Base-by-base conservation (phyloP, 1,140 invertebrate species). In the Bombus huntii region DNA sequence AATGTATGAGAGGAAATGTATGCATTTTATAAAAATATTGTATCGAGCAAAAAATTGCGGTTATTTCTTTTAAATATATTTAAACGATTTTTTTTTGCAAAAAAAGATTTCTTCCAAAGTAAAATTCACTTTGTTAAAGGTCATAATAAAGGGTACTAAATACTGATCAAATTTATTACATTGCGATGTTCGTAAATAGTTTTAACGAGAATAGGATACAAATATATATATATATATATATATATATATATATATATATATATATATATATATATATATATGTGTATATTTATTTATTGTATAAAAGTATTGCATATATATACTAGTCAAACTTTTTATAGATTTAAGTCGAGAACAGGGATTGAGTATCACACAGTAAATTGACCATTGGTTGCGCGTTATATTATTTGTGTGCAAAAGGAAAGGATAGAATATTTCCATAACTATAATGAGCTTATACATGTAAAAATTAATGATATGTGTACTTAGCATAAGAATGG, bases 401-500 rank as follows among this genome's bases (percentile, higher is more conserved):
- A 73, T 70, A 88, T 87, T 85, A 88, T 88, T 87, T 74, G 79
- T 87, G 83, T 87, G 84, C 75, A 86, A 87, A 86, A 70, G 71
- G 75, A 86, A 72, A 87, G 62, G 71, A 88, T 87, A 93, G 85
- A 90, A 92, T 79, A 91, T 94, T 94, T 94, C 91, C 90, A 92
- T 94, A 93, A 94, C 90, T 94, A 92, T 95, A 94, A 95, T 95
- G 94, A 95, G 94, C 94, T 95, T 95, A 95, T 95, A 93, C 83
- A 87, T 94, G 92, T 95, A 94, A 94, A 94, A 93, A 93, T 88
- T 94, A 95, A 93, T 89, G 92, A 94, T 94, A 94, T 94, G 92
- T 94, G 94, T 95, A 95, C 91, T 90, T 95, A 94, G 87, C 39
- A 89, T 95, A 94, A 95, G 91, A 92, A 90, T 91, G 90, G 87